Evolutionary conservation across 2,113 vertebrate genomes (phyloP).

Genomic region (Oreochromis aureus): DNA sequence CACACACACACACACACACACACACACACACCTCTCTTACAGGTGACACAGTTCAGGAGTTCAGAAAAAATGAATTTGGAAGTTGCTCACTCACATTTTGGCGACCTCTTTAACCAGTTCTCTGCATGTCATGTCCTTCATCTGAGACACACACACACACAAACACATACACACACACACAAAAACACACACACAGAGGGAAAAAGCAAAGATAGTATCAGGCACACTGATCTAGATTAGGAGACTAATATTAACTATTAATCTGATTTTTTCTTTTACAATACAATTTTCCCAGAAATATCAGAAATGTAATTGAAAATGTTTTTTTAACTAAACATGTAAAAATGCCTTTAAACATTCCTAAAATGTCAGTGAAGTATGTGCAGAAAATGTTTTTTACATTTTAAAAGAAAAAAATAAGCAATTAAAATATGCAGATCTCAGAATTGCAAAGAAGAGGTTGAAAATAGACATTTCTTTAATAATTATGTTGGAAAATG

Average conservation of each 20-base stretch:
- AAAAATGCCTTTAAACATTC: background rate
- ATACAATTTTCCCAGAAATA: background rate
- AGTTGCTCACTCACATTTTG: slow-evolving; percentile 87
- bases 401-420: background rate
- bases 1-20: background rate
- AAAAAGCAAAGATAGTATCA: background rate
- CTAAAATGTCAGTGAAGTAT: background rate
- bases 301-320: background rate
- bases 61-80: background rate
- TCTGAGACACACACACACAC: slow-evolving; percentile 65
- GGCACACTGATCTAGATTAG: background rate
- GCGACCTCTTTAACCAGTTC: slow-evolving; percentile 98
- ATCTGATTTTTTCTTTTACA: background rate
- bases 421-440: background rate
- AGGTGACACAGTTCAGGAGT: background rate
- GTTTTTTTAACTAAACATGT: background rate
- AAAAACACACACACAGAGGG: background rate
- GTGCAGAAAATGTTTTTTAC: background rate
- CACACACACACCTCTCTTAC: background rate
- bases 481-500: background rate
- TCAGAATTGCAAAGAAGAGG: background rate
- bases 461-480: background rate
- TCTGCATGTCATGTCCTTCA: slow-evolving; percentile 96
- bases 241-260: background rate
- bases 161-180: background rate